phyloP scores from a whole-genome alignment of 1,140 invertebrate species.

The Bombus ignitus region DNA sequence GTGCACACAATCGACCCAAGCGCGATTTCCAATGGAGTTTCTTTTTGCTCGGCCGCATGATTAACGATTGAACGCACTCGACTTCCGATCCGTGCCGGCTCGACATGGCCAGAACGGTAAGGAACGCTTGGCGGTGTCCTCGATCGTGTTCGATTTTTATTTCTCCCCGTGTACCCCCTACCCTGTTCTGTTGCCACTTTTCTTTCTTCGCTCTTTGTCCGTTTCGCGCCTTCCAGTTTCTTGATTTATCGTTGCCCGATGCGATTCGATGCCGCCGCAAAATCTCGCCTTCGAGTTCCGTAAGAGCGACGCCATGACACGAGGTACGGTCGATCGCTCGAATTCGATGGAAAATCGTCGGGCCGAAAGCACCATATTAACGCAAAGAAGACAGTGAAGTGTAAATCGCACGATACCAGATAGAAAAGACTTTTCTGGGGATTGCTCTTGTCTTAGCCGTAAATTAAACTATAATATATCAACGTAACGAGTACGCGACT shows the following conservation, averaged over 20 bases:
- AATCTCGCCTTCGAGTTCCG: neutral
- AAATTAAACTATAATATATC: conserved; percentile 17
- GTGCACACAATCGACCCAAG: conserved; percentile 56
- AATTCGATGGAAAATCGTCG: neutral
- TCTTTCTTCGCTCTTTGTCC: conserved; percentile 58
- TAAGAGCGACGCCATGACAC: neutral
- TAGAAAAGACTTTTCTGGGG: neutral
- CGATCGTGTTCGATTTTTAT: conserved; percentile 60
- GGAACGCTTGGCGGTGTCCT: conserved; percentile 59
- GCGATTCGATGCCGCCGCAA: neutral
- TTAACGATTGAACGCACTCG: conserved; percentile 82
- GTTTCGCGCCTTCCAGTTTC: conserved; percentile 49
- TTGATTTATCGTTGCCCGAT: conserved; percentile 32
- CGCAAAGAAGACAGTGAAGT: too few relatives aligned
- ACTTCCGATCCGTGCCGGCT: conserved; percentile 78
- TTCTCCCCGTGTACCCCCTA: neutral
- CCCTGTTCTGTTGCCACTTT: neutral
- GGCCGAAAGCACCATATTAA: neutral
- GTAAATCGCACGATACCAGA: neutral
- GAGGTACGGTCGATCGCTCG: neutral
- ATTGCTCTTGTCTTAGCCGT: neutral
- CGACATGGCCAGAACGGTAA: conserved; percentile 67
- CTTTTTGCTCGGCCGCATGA: conserved; percentile 76
- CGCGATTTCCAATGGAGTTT: conserved; percentile 75
- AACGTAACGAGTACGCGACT: neutral